Percentiles rank a stretch among this genome's conserved stretches.
Evolutionary conservation across 2,113 vertebrate genomes (phyloP).

Genomic region (Pundamilia nyererei): DNA sequence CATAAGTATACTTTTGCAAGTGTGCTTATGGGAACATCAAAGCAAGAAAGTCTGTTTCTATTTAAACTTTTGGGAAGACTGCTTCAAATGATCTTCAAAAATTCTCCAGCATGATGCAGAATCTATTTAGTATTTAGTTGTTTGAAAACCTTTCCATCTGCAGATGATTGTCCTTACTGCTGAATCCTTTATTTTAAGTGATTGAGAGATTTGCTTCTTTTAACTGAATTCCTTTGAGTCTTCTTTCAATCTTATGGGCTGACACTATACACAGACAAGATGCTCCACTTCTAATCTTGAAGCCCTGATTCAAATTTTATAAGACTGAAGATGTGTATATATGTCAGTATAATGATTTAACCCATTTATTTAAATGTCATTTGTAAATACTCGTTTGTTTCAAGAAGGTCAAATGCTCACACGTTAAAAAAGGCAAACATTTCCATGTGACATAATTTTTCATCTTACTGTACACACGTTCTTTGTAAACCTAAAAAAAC

Average conservation of each 20-base stretch:
- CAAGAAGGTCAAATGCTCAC: neutral
- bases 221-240: neutral
- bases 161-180: neutral
- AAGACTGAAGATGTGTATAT: neutral
- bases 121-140: neutral
- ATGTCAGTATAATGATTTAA: neutral
- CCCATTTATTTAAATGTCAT: neutral
- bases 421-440: neutral
- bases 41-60: neutral
- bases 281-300: neutral
- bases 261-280: neutral
- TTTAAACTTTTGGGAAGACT: neutral
- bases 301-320: neutral
- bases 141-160: neutral
- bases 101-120: neutral
- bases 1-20: neutral
- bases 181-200: neutral
- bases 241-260: neutral
- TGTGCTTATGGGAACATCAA: neutral
- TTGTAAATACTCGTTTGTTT: neutral
- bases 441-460: neutral
- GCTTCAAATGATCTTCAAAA: neutral
- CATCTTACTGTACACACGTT: neutral
- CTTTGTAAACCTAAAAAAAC: neutral
- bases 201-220: neutral